Percentiles rank a stretch among this genome's conserved stretches.
phyloP scores from a whole-genome alignment of 2,113 vertebrate genomes.

The Platycercus adscitus region DNA sequence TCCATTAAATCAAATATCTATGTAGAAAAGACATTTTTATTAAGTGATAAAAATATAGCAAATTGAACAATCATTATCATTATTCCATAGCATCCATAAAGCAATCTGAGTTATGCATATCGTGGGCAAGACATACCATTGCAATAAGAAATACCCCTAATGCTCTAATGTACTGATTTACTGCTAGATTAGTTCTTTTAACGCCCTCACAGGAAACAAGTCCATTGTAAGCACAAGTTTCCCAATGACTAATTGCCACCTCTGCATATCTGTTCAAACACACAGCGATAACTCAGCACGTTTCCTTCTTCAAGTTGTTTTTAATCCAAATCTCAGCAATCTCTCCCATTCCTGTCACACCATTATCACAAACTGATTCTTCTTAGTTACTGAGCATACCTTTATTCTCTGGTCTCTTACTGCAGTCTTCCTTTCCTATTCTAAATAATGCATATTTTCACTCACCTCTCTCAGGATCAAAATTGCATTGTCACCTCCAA shows the following conservation, averaged over 20 bases:
- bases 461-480: not conserved
- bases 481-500: not conserved
- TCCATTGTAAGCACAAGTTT: not conserved
- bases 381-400: not conserved
- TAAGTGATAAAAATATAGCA: not conserved
- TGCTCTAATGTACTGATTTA: not conserved
- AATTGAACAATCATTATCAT: not conserved
- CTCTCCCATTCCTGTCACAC: not conserved
- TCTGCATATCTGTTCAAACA: not conserved
- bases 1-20: conserved; percentile 99
- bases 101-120: not conserved
- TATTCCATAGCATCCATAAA: not conserved
- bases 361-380: not conserved
- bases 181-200: not conserved
- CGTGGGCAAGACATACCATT: not conserved
- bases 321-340: not conserved
- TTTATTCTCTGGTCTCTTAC: not conserved
- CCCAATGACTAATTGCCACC: not conserved
- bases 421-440: not conserved
- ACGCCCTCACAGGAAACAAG: not conserved
- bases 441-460: not conserved
- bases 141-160: not conserved
- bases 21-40: conserved; percentile 30
- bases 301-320: not conserved
- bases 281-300: not conserved